phyloP scores from a whole-genome alignment of 2,888 invertebrate genomes.

The Bellardia bayeri region DNA sequence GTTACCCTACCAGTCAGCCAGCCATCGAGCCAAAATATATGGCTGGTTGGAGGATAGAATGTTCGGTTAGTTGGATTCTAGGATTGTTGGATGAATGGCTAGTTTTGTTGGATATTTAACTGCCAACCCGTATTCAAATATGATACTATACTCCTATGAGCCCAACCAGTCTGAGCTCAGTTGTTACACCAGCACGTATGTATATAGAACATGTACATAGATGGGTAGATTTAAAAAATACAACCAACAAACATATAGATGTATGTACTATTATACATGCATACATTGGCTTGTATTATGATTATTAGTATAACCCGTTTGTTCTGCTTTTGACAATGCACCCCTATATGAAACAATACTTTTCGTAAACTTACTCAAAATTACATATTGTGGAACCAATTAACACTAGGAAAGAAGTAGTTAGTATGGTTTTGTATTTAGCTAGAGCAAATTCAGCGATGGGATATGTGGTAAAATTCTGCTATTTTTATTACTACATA shows the following conservation, averaged over 20 bases:
- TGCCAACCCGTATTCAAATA: conserved; percentile 55
- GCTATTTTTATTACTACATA: too few species aligned
- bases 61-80: conserved; percentile 18
- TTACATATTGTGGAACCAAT: too few species aligned
- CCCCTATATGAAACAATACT: too few species aligned
- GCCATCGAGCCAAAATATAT: conserved; percentile 5
- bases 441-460: too few species aligned
- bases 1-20: neutral
- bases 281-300: neutral
- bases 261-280: neutral
- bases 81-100: conserved; percentile 30
- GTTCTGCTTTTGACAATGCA: neutral
- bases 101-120: conserved; percentile 45
- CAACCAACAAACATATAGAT: conserved; percentile 1
- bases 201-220: neutral
- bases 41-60: conserved; percentile 20
- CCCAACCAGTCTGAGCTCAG: conserved; percentile 40
- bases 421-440: too few species aligned
- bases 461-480: too few species aligned
- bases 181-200: conserved; percentile 45
- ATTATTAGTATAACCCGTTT: neutral
- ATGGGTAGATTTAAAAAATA: conserved; percentile 24
- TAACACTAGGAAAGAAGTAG: too few species aligned
- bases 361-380: too few species aligned
- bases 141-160: conserved; percentile 54